Percentiles rank a stretch among this genome's conserved stretches.
Evolutionary conservation across 2,113 vertebrate genomes (phyloP).

Genomic region (Misgurnus mizolepis): DNA sequence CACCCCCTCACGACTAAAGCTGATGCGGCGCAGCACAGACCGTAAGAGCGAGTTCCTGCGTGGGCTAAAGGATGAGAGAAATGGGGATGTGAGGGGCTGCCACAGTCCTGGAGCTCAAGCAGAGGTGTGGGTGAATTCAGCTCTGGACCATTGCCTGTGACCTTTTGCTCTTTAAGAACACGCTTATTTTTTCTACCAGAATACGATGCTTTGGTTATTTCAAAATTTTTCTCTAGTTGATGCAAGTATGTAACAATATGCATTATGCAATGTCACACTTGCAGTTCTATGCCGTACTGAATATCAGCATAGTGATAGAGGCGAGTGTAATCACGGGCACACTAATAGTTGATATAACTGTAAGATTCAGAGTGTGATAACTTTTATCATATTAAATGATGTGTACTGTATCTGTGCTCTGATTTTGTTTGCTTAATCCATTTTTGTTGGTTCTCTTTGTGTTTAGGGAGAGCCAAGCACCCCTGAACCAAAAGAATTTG

Average conservation of each 20-base stretch:
- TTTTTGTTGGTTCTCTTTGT: constrained; percentile 33
- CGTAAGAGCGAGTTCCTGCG: constrained; percentile 96
- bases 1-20: constrained; percentile 88
- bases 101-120: constrained; percentile 85
- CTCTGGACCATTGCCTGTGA: neutral
- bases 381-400: too few species aligned
- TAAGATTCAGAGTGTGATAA: too few species aligned
- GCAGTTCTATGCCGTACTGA: too few species aligned
- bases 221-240: too few species aligned
- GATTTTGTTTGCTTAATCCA: neutral
- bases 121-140: constrained; percentile 75
- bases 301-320: too few species aligned
- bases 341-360: too few species aligned
- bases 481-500: constrained; percentile 91
- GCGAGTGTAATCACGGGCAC: too few species aligned
- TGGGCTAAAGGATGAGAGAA: constrained; percentile 91
- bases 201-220: too few species aligned
- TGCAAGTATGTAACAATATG: too few species aligned
- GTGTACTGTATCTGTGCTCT: too few species aligned
- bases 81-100: constrained; percentile 87
- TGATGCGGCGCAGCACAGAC: constrained; percentile 93
- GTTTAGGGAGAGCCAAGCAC: constrained; percentile 79
- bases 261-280: too few species aligned
- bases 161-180: neutral
- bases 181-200: neutral